Evolutionary conservation across 2,113 vertebrate species (phyloP), one percentile per base, ranked within the genome.

Genomic region (Pogona vitticeps): DNA sequence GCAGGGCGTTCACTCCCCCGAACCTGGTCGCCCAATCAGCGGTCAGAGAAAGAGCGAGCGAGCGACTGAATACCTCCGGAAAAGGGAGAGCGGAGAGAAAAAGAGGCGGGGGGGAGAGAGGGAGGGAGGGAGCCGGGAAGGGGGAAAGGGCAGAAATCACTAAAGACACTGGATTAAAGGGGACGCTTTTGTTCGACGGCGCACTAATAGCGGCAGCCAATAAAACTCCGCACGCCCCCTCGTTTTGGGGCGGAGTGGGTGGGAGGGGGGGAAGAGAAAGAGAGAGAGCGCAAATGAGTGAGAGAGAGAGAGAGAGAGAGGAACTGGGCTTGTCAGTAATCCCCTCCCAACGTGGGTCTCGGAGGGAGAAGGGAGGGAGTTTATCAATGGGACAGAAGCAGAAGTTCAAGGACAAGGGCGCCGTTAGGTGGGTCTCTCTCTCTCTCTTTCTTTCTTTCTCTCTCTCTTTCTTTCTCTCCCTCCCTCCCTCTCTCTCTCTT

Each of bases 21-120:
- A 96, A 97, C 97, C 97, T 96, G 97, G 90, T 94, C 97, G 91
- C 97, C 98, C 98, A 99, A 99, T 99, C 98, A 98, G 98, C 97
- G 90, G 73, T 89, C 96, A 86, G 95, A 94, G 96, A 67, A 85
- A 92, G 88, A 90, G 89, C 52, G 73, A 88, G 85, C 86, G 75
- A 86, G 88, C 84, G 89, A 87, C 88, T 85, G 90, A 78, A 36
- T 56, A 83, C 84, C 76, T 83, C 80, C 2, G 90, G 83, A 63
- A 61, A 84, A 84, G 88, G 71, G 7, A 84, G 76, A 38, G 70
- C 7, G 4, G 84, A 2, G 61, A 33, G 9, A 80, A 26, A 61
- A 83, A 84, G 85, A 86, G 86, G 76, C 86, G 88, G 86, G 90
- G 89, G 82, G 86, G 70, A 68, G 36, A 58, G 28, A 46, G 12